These are phyloP conservation scores for Gibbula magus DNA, from an alignment of 2,888 invertebrate species.

Conservation along the genomic window DNA sequence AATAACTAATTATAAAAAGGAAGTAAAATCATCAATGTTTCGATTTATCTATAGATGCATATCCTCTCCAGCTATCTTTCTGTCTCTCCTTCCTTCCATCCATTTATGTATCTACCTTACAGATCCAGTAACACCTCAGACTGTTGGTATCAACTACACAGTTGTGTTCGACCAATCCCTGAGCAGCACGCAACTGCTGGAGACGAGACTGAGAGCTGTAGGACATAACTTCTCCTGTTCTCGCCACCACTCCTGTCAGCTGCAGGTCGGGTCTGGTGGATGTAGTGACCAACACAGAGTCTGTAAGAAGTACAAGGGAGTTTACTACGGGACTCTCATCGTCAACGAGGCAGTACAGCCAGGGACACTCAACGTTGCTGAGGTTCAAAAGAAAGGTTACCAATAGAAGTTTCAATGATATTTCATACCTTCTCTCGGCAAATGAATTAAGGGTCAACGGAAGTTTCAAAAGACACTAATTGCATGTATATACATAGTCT, in stretches of 20 bases:
- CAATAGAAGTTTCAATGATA: no score
- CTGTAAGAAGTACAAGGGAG: neutral
- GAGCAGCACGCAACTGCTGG: neutral
- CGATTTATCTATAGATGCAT: no score
- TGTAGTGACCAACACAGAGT: neutral
- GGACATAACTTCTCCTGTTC: neutral
- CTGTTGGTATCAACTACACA: neutral
- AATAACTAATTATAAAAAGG: no score
- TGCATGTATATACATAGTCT: no score
- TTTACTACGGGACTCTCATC: neutral
- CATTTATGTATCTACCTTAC: neutral
- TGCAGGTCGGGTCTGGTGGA: no score
- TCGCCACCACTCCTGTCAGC: neutral
- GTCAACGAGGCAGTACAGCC: neutral
- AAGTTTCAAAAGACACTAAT: no score
- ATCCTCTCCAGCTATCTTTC: no score
- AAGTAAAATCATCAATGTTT: no score
- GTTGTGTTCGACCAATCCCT: no score
- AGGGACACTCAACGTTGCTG: neutral
- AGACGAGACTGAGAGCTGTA: neutral
- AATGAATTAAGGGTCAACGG: no score
- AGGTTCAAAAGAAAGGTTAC: neutral
- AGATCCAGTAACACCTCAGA: neutral
- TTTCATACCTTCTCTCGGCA: no score
- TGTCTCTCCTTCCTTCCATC: no score